These are phyloP conservation scores for Conger conger DNA, from an alignment of 2,113 vertebrate genomes.

Conservation along the genomic window DNA sequence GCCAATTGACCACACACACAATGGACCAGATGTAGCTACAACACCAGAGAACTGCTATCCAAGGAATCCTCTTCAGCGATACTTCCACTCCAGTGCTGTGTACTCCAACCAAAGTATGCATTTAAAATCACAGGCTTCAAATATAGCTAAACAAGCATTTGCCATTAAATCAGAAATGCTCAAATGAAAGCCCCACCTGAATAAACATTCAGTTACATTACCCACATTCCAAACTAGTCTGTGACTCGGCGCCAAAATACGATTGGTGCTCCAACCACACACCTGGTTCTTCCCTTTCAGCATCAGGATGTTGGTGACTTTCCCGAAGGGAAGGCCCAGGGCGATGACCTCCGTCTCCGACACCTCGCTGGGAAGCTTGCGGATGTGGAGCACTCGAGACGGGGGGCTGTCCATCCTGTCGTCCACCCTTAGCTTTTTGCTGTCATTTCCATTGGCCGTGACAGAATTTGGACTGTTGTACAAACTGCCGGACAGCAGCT, in stretches of 20 bases:
- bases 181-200: too few species aligned
- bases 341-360: conserved; percentile 98
- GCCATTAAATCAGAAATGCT: background rate
- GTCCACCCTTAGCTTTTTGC: conserved; percentile 95
- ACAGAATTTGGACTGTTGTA: conserved; percentile 87
- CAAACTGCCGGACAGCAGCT: conserved; percentile 91
- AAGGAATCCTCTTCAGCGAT: too few species aligned
- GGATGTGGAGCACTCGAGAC: conserved; percentile 96
- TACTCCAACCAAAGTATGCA: too few species aligned
- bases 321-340: conserved; percentile 94
- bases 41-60: too few species aligned
- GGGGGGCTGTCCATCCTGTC: conserved; percentile 89
- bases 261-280: conserved; percentile 6
- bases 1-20: too few species aligned
- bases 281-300: conserved; percentile 99
- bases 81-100: too few species aligned
- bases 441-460: conserved; percentile 95
- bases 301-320: conserved; percentile 98
- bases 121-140: too few species aligned
- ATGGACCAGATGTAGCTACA: too few species aligned
- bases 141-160: background rate
- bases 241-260: background rate
- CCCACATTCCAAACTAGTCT: background rate
- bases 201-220: background rate
- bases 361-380: conserved; percentile 95